Percentiles rank a stretch among this genome's conserved stretches.
These are phyloP conservation scores for Sinocyclocheilus anshuiensis DNA, from an alignment of 2,113 vertebrate genomes.

Conservation along the genomic window DNA sequence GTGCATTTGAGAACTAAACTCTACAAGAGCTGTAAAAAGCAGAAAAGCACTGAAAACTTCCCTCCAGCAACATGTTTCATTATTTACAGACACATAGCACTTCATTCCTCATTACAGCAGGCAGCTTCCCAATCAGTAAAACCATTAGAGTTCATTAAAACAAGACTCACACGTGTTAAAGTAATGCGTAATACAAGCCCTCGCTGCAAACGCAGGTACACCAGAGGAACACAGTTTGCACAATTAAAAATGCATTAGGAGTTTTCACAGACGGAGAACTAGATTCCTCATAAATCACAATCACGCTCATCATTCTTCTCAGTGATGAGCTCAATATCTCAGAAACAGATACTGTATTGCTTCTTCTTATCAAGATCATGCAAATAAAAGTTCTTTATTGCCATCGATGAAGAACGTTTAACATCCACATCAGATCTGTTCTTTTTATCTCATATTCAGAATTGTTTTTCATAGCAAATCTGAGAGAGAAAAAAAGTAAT, in stretches of 20 bases:
- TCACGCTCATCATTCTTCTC: not conserved
- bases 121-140: not conserved
- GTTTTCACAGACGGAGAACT: not conserved
- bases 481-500: too few relatives aligned
- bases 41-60: not conserved
- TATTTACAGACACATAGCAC: not conserved
- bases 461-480: too few relatives aligned
- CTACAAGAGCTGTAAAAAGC: not conserved
- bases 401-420: too few relatives aligned
- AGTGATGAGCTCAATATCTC: not conserved
- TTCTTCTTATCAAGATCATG: not conserved
- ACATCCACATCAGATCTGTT: too few relatives aligned
- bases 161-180: not conserved
- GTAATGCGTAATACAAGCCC: not conserved
- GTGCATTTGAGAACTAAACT: not conserved
- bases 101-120: not conserved
- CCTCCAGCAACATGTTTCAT: not conserved
- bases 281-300: not conserved
- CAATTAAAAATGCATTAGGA: not conserved
- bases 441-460: too few relatives aligned
- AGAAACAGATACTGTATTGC: not conserved
- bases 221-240: not conserved
- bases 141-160: not conserved
- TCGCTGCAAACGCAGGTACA: not conserved
- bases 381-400: too few relatives aligned